Conservation (phyloP, 2,888 invertebrate species). For the Pelosia muscerda region DNA sequence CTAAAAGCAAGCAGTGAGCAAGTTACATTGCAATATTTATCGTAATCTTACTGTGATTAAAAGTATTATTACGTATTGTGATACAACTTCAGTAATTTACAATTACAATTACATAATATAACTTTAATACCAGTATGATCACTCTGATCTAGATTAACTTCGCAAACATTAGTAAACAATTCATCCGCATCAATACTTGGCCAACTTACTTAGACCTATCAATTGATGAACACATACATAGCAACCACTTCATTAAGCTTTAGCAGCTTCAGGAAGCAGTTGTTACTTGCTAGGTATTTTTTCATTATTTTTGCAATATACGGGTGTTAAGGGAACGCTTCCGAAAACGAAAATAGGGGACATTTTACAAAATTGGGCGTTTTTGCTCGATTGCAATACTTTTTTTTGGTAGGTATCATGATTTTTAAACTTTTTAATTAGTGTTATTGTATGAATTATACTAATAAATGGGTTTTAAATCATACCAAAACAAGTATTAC, state of each 20-base stretch:
- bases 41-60: constrained; percentile 4
- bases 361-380: too few species aligned
- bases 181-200: neutral
- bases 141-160: neutral
- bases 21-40: constrained; percentile 8
- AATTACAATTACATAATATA: neutral
- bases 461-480: too few species aligned
- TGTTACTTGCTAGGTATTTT: too few species aligned
- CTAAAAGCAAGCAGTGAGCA: constrained; percentile 2
- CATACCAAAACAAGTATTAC: too few species aligned
- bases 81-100: neutral
- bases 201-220: neutral
- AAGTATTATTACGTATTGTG: neutral
- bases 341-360: too few species aligned
- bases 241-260: neutral
- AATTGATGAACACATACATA: neutral
- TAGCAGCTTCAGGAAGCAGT: too few species aligned
- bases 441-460: too few species aligned
- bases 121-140: constrained; percentile 1
- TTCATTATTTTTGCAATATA: too few species aligned
- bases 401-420: too few species aligned
- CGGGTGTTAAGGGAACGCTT: too few species aligned
- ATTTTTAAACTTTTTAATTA: too few species aligned
- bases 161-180: neutral
- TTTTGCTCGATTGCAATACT: too few species aligned